These are phyloP conservation scores for Globicephala melas DNA, from an alignment of 2,113 vertebrate species.

Conservation along the genomic window DNA sequence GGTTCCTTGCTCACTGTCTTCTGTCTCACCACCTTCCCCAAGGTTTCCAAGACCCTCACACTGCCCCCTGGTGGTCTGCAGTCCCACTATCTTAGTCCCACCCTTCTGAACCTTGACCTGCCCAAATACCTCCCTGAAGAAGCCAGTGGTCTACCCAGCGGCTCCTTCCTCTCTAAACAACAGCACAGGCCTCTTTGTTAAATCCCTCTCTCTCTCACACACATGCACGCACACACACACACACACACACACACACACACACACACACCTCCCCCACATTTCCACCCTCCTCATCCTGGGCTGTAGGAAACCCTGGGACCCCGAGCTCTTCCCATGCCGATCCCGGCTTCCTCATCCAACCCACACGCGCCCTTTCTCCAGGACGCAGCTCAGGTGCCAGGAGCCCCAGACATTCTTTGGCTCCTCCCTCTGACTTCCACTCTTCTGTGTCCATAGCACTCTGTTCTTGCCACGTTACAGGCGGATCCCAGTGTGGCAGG, in stretches of 20 bases:
- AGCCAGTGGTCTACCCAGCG: neutral
- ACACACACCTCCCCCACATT: neutral
- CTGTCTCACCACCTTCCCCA: fast-evolving
- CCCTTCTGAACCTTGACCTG: neutral
- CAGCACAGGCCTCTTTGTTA: neutral
- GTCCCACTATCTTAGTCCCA: neutral
- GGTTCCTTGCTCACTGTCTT: neutral
- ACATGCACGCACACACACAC: no score
- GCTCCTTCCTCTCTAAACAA: neutral
- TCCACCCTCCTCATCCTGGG: neutral
- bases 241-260: no score
- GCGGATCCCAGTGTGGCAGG: fast-evolving
- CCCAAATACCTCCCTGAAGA: neutral
- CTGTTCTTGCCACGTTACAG: neutral
- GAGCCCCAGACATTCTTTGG: neutral
- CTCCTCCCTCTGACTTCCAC: neutral
- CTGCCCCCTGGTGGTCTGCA: no score
- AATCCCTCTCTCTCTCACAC: no score
- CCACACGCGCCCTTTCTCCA: fast-evolving
- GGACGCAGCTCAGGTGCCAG: no score
- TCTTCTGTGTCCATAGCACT: neutral
- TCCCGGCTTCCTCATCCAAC: neutral
- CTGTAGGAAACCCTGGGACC: neutral
- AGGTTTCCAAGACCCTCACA: neutral
- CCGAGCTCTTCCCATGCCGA: fast-evolving